Percentiles rank a stretch among this genome's conserved stretches.
Conservation (phyloP, 2,113 vertebrate species). For the Neotoma lepida region DNA sequence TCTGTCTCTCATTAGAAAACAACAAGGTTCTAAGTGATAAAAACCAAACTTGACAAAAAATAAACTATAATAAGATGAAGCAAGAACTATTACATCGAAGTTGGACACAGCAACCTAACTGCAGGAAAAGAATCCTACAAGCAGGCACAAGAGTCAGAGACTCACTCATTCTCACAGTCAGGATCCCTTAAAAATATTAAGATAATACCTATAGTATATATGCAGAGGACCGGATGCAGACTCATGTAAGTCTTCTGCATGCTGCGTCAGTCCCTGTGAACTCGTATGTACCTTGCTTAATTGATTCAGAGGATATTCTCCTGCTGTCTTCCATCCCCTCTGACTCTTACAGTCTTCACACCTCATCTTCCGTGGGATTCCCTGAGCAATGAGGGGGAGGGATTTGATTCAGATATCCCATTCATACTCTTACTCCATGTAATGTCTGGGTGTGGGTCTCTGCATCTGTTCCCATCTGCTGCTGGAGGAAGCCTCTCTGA, state of each 20-base stretch:
- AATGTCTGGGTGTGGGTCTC: background rate
- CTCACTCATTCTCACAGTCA: background rate
- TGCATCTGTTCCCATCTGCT: background rate
- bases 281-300: background rate
- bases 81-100: background rate
- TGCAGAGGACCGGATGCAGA: background rate
- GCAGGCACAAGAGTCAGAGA: background rate
- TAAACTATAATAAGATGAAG: background rate
- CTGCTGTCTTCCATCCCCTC: background rate
- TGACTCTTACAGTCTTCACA: background rate
- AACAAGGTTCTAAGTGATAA: background rate
- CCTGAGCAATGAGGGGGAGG: background rate
- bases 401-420: background rate
- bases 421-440: background rate
- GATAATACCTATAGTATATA: background rate
- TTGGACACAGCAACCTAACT: background rate
- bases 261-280: background rate
- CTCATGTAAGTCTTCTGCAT: background rate
- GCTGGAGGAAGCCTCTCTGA: background rate
- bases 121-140: background rate
- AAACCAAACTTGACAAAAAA: background rate
- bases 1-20: background rate
- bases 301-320: background rate
- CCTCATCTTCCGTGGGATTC: background rate
- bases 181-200: background rate